Evolutionary conservation across 2,113 vertebrate genomes (phyloP).

Genomic region (Neotragus moschatus): DNA sequence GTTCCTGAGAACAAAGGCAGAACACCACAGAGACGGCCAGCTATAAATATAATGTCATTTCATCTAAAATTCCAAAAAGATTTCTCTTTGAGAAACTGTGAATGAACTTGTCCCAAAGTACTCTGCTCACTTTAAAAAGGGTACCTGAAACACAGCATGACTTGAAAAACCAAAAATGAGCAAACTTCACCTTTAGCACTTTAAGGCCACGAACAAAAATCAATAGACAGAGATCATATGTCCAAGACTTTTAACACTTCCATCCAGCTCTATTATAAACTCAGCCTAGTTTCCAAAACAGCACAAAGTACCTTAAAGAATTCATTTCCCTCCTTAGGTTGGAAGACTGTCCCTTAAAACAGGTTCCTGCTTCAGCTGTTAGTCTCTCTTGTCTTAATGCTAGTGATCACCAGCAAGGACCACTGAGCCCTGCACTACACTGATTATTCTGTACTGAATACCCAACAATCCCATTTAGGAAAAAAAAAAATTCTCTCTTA

Average conservation of each 20-base stretch:
- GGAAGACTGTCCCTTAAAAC: background rate
- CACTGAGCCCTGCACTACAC: background rate
- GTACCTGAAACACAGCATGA: background rate
- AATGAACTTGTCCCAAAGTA: background rate
- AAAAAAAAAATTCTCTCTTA: background rate
- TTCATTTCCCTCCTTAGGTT: background rate
- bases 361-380: background rate
- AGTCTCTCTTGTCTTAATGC: background rate
- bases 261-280: background rate
- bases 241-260: background rate
- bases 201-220: background rate
- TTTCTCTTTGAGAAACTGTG: background rate
- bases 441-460: background rate
- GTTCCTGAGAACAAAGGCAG: background rate
- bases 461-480: background rate
- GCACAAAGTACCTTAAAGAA: background rate
- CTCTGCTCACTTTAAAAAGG: background rate
- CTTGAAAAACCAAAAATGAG: background rate
- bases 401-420: background rate
- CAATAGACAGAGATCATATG: background rate
- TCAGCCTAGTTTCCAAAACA: background rate
- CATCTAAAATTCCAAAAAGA: background rate
- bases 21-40: background rate
- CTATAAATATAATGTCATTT: background rate
- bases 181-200: background rate